Conservation (phyloP, 2,888 invertebrate species). For the Girardia tigrina region DNA sequence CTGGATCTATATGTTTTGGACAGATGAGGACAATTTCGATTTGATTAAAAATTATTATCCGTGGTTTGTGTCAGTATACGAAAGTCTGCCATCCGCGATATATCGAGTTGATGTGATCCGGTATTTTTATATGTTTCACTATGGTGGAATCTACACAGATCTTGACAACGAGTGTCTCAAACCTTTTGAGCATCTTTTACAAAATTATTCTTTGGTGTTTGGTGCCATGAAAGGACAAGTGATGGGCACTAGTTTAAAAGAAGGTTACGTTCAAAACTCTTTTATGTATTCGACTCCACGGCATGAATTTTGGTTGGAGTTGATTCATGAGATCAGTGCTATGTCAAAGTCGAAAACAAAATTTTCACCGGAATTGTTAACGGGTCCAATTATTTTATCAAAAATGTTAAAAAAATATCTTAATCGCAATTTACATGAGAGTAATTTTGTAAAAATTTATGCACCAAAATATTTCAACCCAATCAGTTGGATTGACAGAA, state of each 20-base stretch:
- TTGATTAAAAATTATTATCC: conserved; percentile 21
- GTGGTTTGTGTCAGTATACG: neutral
- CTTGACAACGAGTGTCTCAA: conserved; percentile 30
- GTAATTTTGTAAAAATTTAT: neutral
- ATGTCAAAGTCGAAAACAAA: neutral
- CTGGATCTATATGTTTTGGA: conserved; percentile 31
- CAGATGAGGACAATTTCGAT: conserved; percentile 4
- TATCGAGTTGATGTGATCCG: conserved; percentile 16
- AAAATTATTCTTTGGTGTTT: conserved; percentile 25
- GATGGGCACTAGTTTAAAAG: neutral
- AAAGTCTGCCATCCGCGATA: conserved; percentile 2
- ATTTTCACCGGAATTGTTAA: neutral
- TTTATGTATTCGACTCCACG: conserved; percentile 26
- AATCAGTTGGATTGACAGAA: neutral
- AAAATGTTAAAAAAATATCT: neutral
- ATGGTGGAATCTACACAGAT: conserved; percentile 30
- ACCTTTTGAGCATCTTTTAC: conserved; percentile 28
- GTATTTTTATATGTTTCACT: conserved; percentile 29
- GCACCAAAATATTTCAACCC: neutral
- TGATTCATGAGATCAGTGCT: neutral
- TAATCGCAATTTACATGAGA: neutral
- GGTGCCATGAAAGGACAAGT: conserved; percentile 26
- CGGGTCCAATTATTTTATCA: neutral
- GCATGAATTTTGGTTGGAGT: conserved; percentile 27
- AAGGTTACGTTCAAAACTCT: conserved; percentile 29